Conservation (phyloP, 2,797 vertebrate species). For the Gallinago nigripennis region DNA sequence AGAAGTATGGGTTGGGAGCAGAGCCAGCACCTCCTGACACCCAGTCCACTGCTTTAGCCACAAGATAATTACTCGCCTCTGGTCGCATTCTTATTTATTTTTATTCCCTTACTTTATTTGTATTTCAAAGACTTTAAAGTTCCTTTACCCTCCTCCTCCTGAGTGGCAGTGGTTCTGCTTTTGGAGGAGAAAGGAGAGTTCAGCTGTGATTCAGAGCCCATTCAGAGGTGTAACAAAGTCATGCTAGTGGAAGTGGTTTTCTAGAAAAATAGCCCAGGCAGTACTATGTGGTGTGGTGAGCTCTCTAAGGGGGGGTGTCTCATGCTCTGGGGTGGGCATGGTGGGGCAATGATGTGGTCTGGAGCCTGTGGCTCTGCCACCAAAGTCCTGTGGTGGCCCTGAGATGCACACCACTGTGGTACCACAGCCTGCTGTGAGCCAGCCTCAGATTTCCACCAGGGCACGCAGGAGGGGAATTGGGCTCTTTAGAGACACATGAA, state of each 20-base stretch:
- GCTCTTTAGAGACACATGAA: neutral
- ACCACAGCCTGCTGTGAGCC: neutral
- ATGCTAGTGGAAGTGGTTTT: neutral
- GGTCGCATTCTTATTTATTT: neutral
- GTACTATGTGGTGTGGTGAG: fast-evolving
- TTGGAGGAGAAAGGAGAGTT: neutral
- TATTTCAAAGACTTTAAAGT: conserved; percentile 5
- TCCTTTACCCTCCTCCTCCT: neutral
- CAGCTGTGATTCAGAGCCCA: neutral
- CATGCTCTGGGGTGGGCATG: neutral
- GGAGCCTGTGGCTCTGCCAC: neutral
- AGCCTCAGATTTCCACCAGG: neutral
- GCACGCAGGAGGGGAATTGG: neutral
- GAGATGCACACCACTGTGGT: fast-evolving
- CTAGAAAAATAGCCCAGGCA: neutral
- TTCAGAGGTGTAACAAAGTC: neutral
- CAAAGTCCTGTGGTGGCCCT: neutral
- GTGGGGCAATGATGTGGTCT: fast-evolving
- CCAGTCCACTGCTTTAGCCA: neutral
- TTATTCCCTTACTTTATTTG: neutral
- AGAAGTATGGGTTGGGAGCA: neutral
- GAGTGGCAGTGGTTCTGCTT: neutral
- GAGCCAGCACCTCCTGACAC: conserved; percentile 13
- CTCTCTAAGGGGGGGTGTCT: neutral
- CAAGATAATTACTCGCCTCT: neutral